Evolutionary conservation across 64 coral and sea anemone genomes (phyloP), one percentile per base, ranked within the genome.

Genomic region (Montipora foliosa): DNA sequence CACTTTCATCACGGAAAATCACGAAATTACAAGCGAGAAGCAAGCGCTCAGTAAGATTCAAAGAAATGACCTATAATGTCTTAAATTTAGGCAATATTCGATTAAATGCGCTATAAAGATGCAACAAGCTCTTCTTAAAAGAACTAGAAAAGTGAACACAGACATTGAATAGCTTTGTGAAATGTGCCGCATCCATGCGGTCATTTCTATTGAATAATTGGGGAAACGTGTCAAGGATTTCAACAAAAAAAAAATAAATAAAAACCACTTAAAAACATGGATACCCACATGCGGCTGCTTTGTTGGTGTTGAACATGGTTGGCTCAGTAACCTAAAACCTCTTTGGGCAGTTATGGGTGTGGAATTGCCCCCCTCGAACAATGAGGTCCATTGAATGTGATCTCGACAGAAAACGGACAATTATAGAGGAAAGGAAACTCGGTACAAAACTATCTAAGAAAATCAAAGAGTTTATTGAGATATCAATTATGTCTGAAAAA

Each of bases 221-320:
- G 12, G 44, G 24, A 67, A 83, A 67, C 81, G 81, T 83, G 81
- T 29, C 44, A 46, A 5, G 11, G 1, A 11, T 67, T 45, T 6
- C 4, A 68, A 81, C 55, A 57, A 57, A 57, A 29, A 67, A 83
- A 2, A 47, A 9, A 67, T 67, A 67, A 67, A 67, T 44, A 4
- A 1, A 71, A 49, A 4, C 48, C 66, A 49, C 7, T 49, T 6
- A 82, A 61, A 15, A n/a, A 50, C 66, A 64, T 82, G 9, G 55
- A 70, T 49, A 50, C 44, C 44, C 82, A 86, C 82, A 86, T 71
- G 82, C 53, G 53, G 68, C 66, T 86, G 82, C 66, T 70, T 86
- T 86, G 82, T 86, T 70, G 82, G 11, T 12, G 29, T 1, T 22
- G 46, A 22, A 70, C 14, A 62, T 44, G 45, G 81, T 86, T 86